Base-by-base conservation (phyloP, 2,888 invertebrate genomes). In the Spicauda simplicius region DNA sequence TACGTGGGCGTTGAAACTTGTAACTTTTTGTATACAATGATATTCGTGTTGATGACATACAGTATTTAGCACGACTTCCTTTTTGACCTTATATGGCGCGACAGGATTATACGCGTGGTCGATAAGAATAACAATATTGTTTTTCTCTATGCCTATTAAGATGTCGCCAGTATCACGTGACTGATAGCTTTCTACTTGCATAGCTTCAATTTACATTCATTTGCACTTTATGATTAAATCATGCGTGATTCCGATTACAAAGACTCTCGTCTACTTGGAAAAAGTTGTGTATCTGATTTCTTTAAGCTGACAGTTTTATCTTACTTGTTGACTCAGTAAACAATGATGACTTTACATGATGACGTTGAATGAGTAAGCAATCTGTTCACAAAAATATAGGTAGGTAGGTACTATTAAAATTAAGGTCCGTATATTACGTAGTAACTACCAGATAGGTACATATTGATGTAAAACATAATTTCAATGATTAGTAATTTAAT, bases 191-290 rank as follows among this genome's bases (percentile, higher is more conserved):
- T 67, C 67, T 67, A 60, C 16, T 48, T 19, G 48, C 45, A 48
- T 66, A 55, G 57, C 33, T 66, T 16, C 25, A 19, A 60, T 66
- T 55, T 66, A 61, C 60, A 61, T 67, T 8, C 16, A 67, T 67
- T 67, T 57, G 61, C 67, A 62, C 19, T 58, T 67, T 30, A 56
- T 25, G 25, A 62, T 57, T 19, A 50, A 57, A 62, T 67, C 56
- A 61, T 67, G 62, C 67, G 62, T 67, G 67, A 30, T 57, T 52
- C 67, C 66, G 54, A 65, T 59, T 64, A 56, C 59, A 48, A 30
- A 41, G 53, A 53, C 30, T 41, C 48, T 59, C 45, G 30, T 48
- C 30, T 25, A 63, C 56, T 33, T 50, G 50, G 64, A 56, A 64
- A 48, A 25, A 63, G 18, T 4, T 30, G 16, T 56, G 64, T 48